Evolutionary conservation across 2,888 invertebrate species (phyloP), one percentile per base, ranked within the genome.

Genomic region (Gari tellinella): DNA sequence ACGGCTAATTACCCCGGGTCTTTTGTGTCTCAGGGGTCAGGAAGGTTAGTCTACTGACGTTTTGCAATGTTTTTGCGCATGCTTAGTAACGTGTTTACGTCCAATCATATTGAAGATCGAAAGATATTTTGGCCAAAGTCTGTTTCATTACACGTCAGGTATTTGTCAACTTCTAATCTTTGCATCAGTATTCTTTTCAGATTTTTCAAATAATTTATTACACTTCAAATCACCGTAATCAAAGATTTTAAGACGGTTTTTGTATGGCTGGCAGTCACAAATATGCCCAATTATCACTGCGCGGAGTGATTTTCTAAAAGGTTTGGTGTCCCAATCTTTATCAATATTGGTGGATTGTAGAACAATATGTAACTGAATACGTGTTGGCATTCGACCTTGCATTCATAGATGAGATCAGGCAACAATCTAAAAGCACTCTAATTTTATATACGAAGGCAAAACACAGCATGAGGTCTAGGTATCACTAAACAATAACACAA

Each of bases 351-450:
- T 56, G 63, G 78, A 66, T 66, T 64, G 55, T 49, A 52, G 73
- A 66, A 69, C 73, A 73, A 65, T 48, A 56, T 37, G 78, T 66
- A 78, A 78, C 73, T 67, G 70, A 78, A 78, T 74, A 58, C 73
- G 43, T 53, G 43, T 37, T 78, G 78, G 73, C 78, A 70, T 74
- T 67, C 70, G 78, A 78, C 70, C 78, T 56, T 43, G 10, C 31
- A 31, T 31, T 31, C 31, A 31, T 31, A 7, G 31, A 31, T 7
- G 31, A 31, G 31, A 10, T 43, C 19, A 43, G 4, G 5, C 19
- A 43, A 14, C 43, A 43, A 43, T 17, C 4, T 43, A 14, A 40
- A 31, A 31, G 31, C 31, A 31, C 31, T 31, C 31, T 10, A 31
- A 31, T 31, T 10, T 7, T 10, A 31, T 31, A 31, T 31, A 31